Conservation (phyloP, 2,888 invertebrate species). For the Mythimna ferrago region DNA sequence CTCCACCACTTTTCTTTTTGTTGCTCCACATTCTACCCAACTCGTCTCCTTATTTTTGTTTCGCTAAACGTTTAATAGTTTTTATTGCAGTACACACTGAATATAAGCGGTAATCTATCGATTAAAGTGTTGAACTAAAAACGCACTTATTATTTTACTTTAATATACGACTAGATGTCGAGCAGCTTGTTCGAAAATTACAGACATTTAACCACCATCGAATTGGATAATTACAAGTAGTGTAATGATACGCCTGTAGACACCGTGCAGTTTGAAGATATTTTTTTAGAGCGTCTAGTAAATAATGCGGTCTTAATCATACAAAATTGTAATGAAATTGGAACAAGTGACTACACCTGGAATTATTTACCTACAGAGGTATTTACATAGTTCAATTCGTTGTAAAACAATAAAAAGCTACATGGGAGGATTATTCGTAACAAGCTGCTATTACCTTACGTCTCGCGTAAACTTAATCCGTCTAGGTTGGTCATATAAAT, state of each 20-base stretch:
- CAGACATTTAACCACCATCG: slow-evolving; percentile 80
- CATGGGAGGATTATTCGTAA: slow-evolving; percentile 23
- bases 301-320: slow-evolving; percentile 68
- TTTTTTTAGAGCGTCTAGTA: slow-evolving; percentile 76
- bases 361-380: slow-evolving; percentile 47
- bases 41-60: slow-evolving; percentile 66
- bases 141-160: slow-evolving; percentile 79
- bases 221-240: slow-evolving; percentile 84
- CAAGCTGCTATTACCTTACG: slow-evolving; percentile 52
- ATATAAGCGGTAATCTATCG: slow-evolving; percentile 65
- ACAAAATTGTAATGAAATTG: slow-evolving; percentile 71
- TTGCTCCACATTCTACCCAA: slow-evolving; percentile 65
- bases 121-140: slow-evolving; percentile 77
- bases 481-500: slow-evolving; percentile 53
- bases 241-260: slow-evolving; percentile 79
- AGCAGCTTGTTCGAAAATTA: slow-evolving; percentile 80
- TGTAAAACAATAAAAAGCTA: slow-evolving; percentile 44
- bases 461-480: slow-evolving; percentile 55
- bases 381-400: slow-evolving; percentile 68
- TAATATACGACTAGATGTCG: slow-evolving; percentile 71
- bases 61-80: slow-evolving; percentile 62
- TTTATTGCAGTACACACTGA: slow-evolving; percentile 59
- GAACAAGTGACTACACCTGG: slow-evolving; percentile 71
- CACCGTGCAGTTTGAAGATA: slow-evolving; percentile 76
- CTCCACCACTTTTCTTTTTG: slow-evolving; percentile 53